These are phyloP conservation scores for Altica lythri DNA, from an alignment of 2,888 invertebrate species.

Conservation along the genomic window DNA sequence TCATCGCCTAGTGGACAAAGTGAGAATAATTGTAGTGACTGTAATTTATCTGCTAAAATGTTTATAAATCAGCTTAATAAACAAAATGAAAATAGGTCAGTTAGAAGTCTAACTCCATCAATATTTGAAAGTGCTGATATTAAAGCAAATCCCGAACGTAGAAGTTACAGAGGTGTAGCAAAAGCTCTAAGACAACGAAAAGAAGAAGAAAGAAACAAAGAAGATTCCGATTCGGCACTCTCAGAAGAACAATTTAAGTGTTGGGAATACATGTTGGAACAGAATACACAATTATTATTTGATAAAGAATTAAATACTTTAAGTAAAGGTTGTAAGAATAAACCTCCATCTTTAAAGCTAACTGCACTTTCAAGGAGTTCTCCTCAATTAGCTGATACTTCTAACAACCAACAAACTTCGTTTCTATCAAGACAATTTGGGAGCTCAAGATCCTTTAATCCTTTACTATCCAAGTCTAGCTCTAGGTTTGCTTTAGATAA, in stretches of 20 bases:
- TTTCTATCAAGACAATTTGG: slow-evolving; percentile 78
- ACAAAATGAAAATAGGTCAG: slow-evolving; percentile 49
- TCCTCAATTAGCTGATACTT: slow-evolving; percentile 63
- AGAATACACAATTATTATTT: slow-evolving; percentile 85
- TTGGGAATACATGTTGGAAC: slow-evolving; percentile 92
- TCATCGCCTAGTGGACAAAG: slow-evolving; percentile 88
- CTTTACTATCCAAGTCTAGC: slow-evolving; percentile 62
- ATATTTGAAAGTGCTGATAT: slow-evolving; percentile 57
- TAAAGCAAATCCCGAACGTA: slow-evolving; percentile 59
- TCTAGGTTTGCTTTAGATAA: slow-evolving; percentile 65
- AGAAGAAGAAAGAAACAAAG: slow-evolving; percentile 64
- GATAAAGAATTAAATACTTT: slow-evolving; percentile 83
- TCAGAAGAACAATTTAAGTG: slow-evolving; percentile 89
- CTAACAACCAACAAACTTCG: slow-evolving; percentile 54
- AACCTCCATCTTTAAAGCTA: slow-evolving; percentile 62
- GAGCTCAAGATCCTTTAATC: slow-evolving; percentile 79
- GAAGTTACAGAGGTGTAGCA: slow-evolving; percentile 66
- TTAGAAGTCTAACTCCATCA: slow-evolving; percentile 52
- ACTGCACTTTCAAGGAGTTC: slow-evolving; percentile 69
- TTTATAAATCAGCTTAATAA: slow-evolving; percentile 55
- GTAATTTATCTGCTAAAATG: slow-evolving; percentile 55
- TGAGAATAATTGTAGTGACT: slow-evolving; percentile 67
- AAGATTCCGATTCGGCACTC: slow-evolving; percentile 64
- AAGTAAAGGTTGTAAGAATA: slow-evolving; percentile 64
- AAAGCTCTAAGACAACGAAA: slow-evolving; percentile 66